Evolutionary conservation across 2,797 vertebrate genomes (phyloP).

Genomic region (Spheniscus humboldti): DNA sequence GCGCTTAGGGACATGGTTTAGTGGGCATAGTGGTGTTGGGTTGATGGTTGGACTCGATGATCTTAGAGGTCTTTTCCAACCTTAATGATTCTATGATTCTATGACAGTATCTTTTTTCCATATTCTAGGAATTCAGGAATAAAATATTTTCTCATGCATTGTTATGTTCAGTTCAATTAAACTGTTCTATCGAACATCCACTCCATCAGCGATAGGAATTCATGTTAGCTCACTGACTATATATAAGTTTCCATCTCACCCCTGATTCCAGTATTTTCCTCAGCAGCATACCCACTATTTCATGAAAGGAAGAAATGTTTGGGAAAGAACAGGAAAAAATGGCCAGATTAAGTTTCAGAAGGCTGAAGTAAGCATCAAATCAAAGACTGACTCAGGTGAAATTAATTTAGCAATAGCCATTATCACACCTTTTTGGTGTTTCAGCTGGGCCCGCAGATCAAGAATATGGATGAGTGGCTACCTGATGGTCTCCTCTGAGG

Average conservation of each 20-base stretch:
- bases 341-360: not conserved
- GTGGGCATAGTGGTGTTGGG: too few relatives aligned
- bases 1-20: too few relatives aligned
- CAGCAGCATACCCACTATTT: not conserved
- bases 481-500: not conserved
- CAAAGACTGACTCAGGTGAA: not conserved
- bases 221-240: rapidly evolving
- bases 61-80: too few relatives aligned
- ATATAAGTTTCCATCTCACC: not conserved
- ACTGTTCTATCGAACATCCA: not conserved
- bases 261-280: not conserved
- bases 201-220: not conserved
- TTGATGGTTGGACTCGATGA: too few relatives aligned
- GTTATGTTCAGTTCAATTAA: not conserved
- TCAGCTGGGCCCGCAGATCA: not conserved
- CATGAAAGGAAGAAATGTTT: not conserved
- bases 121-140: not conserved
- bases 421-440: not conserved
- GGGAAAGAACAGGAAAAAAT: not conserved
- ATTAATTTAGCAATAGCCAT: not conserved
- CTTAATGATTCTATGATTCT: too few relatives aligned
- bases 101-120: not conserved
- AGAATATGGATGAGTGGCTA: not conserved
- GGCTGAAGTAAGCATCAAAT: not conserved
- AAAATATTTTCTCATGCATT: not conserved